A percentile compares a stretch with the other conserved stretches of the same genome.
Conservation (phyloP, 2,113 vertebrate genomes). For the Willisornis vidua region DNA sequence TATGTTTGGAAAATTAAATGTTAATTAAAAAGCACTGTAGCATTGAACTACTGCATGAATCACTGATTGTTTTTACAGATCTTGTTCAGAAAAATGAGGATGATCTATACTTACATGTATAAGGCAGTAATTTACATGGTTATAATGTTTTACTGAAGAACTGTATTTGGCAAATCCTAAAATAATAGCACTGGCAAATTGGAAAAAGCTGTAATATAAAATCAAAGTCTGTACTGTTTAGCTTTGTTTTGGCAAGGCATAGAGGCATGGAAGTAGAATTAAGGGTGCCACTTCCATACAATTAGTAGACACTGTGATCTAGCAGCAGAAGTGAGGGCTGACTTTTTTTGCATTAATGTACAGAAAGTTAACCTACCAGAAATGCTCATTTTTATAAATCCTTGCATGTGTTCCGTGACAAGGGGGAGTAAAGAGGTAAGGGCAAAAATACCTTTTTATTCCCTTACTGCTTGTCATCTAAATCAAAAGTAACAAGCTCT, state of each 20-base stretch:
- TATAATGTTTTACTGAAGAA: constrained; percentile 21
- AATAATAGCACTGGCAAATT: constrained; percentile 6
- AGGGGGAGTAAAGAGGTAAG: not conserved
- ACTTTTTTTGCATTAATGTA: not conserved
- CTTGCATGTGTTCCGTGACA: not conserved
- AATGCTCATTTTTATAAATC: not conserved
- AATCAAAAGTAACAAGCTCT: constrained; percentile 50
- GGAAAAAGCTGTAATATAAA: not conserved
- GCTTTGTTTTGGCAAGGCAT: not conserved
- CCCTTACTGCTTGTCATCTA: constrained; percentile 17
- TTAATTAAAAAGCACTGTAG: constrained; percentile 46
- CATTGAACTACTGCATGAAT: constrained; percentile 20
- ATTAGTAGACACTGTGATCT: not conserved
- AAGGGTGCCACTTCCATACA: not conserved
- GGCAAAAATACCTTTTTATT: constrained; percentile 23
- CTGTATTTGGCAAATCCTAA: constrained; percentile 31
- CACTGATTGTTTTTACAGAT: constrained; percentile 41
- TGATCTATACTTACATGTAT: constrained; percentile 10
- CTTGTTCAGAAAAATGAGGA: not conserved
- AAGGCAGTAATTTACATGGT: constrained; percentile 25
- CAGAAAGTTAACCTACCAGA: not conserved
- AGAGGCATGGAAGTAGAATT: not conserved
- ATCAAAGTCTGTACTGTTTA: not conserved
- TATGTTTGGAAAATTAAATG: constrained; percentile 55
- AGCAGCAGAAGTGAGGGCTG: not conserved